Evolutionary conservation across 2,888 invertebrate genomes (phyloP).

Genomic region (Taphrorychus bicolor): DNA sequence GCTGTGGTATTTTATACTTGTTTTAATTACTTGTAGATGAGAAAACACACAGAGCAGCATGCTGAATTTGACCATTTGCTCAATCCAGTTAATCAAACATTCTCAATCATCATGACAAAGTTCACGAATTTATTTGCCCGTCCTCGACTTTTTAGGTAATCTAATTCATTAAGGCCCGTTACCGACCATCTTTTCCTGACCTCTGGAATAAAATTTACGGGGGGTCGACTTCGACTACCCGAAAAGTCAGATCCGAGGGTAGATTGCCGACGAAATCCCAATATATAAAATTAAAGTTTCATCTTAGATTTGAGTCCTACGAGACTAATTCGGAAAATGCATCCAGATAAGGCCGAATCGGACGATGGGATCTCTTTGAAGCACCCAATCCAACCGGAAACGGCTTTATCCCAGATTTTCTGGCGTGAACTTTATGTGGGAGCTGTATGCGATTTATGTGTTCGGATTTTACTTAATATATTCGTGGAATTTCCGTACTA

Average conservation of each 20-base stretch:
- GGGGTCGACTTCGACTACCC: conserved; percentile 10
- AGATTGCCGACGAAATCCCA: conserved; percentile 34
- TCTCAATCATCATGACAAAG: no score
- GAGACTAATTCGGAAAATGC: conserved; percentile 42
- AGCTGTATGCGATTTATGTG: conserved; percentile 9
- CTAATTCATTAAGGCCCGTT: conserved; percentile 20
- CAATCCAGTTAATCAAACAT: no score
- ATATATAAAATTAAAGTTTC: conserved; percentile 42
- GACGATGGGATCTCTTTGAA: conserved; percentile 31
- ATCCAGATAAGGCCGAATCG: conserved; percentile 38
- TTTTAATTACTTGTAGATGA: no score
- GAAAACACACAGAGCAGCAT: no score
- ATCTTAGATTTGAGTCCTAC: conserved; percentile 37
- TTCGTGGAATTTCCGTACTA: not conserved
- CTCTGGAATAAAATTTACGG: conserved; percentile 17
- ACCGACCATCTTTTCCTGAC: conserved; percentile 10
- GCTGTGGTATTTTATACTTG: no score
- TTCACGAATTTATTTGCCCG: not conserved
- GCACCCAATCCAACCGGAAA: conserved; percentile 17
- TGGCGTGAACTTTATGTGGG: conserved; percentile 16
- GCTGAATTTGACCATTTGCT: no score
- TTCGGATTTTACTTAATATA: not conserved
- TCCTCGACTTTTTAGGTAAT: conserved; percentile 2
- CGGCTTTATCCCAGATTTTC: conserved; percentile 26
- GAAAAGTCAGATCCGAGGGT: conserved; percentile 36